Base-by-base conservation (phyloP, 2,113 vertebrate species). In the Microtus montanus region DNA sequence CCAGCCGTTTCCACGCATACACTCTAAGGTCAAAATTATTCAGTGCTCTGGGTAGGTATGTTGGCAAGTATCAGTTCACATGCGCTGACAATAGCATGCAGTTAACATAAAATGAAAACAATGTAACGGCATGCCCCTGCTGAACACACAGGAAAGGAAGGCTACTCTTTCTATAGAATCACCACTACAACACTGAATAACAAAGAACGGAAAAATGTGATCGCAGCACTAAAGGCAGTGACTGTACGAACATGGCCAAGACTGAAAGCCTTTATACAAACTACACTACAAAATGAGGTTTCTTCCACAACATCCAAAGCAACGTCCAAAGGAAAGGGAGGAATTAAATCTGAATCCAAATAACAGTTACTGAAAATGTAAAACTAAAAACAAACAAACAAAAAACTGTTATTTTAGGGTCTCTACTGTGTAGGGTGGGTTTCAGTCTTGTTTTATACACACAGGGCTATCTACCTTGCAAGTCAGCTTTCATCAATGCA, bases 401-500 rank as follows among this genome's bases (percentile, higher is more conserved):
- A 58, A 58, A 58, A 20, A 58, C 58, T 58, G 95, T 96, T 97
- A 96, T 94, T 98, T 96, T 92, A 95, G 93, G 90, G 96, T 96
- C 97, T 92, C 95, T 93, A 97, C 89, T 74, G 96, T 89, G 97
- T 97, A 98, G 97, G 96, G 90, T 90, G 98, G 98, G 98, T 98
- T 99, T 99, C 98, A 99, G 98, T 99, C 99, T 99, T 98, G 98
- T 98, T 98, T 98, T 96, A 98, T 98, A 99, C 99, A 99, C 96
- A 99, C 98, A 98, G 98, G 98, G 98, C 99, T 99, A 99, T 99
- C 99, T 99, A 99, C 99, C 99, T 99, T 99, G 99, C 99, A 99
- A 99, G 99, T 99, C 99, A 99, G 99, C 99, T 99, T 99, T 99
- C 99, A 99, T 99, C 99, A 99, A 99, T 99, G 99, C 99, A 99